Base-by-base conservation (phyloP, 2,888 invertebrate genomes). In the Mesopsocus fuscifrons region DNA sequence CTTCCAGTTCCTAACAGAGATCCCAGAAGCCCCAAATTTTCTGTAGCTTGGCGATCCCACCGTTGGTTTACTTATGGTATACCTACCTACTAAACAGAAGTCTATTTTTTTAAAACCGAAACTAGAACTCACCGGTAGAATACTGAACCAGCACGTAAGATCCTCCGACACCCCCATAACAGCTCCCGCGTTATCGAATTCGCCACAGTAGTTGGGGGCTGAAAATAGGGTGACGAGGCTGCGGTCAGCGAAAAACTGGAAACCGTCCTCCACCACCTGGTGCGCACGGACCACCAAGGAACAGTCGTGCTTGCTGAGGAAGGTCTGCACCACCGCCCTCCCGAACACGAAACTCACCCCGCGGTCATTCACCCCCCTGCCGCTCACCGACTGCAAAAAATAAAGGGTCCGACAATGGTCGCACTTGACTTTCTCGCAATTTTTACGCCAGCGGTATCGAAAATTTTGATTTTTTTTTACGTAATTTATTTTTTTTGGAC, bases 331-430 rank as follows among this genome's bases (percentile, higher is more conserved):
- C 21, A 68, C 59, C 48, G 69, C 68, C 17, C 64, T 64, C 11
- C 69, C 69, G 54, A 69, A 69, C 33, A 65, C 64, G 54, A 62
- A 69, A 15, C 66, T 66, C 15, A 68, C 68, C 43, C 69, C 69
- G 41, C 70, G 54, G 52, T 66, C 65, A 53, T 66, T 67, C 45
- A 63, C 63, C 26, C 64, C 64, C 67, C 67, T 67, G 1, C 66
- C 66, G 30, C 50, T 51, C 16, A 57, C 54, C 8, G 53, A 52
- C 56, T 56, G 46, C 4, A 48, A 42, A 42, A 11, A 48, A 40
- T n/a, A n/a, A n/a, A n/a, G n/a, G n/a, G n/a, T n/a, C n/a, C n/a
- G n/a, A n/a, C n/a, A n/a, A n/a, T n/a, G n/a, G n/a, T n/a, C n/a
- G n/a, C n/a, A n/a, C n/a, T n/a, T n/a, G n/a, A n/a, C n/a, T n/a